Base-by-base conservation (phyloP, 1,140 invertebrate genomes). In the Tyrophagus putrescentiae region DNA sequence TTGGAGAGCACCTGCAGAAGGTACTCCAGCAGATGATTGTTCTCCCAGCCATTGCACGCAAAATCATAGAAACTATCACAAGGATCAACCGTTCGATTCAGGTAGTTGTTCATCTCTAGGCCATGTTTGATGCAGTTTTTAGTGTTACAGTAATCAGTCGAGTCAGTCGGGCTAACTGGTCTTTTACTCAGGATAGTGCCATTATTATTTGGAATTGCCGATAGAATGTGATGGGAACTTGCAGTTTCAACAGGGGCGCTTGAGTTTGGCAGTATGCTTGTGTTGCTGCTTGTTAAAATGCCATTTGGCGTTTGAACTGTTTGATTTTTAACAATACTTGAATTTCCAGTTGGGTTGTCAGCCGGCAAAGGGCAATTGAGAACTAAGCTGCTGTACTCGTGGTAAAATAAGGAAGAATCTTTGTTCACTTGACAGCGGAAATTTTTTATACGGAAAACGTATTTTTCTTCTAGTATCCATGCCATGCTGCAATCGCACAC, bases 61-160 rank as follows among this genome's bases (percentile, higher is more conserved):
- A 75, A 79, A 42, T 74, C 65, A 65, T 73, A 77, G 66, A 80
- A 80, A 68, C 79, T 72, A 4, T 72, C 70, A 67, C 78, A 79
- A 0, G 78, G 78, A 57, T 78, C 70, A 1, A 75, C 69, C 2
- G 23, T 9, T 25, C 21, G 11, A 50, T 64, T 48, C 3, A 64
- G 36, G 25, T 59, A 59, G 3, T 9, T 25, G 27, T 45, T 59
- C 39, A 59, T 59, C 25, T 59, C 57, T 7, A 25, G 29, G 3
- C 36, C 21, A 18, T 16, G 25, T 59, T 59, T 28, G 9, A 16
- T 31, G 34, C 57, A 59, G 13, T 44, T 28, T 27, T 59, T 28
- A 1, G 36, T 45, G n/a, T 9, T 21, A 57, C 56, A 57, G 18
- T 39, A 42, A 16, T 41, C 56, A 33, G 9, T 7, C 23, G 27